Evolutionary conservation across 2,113 vertebrate genomes (phyloP).

Genomic region (Aythya baeri): DNA sequence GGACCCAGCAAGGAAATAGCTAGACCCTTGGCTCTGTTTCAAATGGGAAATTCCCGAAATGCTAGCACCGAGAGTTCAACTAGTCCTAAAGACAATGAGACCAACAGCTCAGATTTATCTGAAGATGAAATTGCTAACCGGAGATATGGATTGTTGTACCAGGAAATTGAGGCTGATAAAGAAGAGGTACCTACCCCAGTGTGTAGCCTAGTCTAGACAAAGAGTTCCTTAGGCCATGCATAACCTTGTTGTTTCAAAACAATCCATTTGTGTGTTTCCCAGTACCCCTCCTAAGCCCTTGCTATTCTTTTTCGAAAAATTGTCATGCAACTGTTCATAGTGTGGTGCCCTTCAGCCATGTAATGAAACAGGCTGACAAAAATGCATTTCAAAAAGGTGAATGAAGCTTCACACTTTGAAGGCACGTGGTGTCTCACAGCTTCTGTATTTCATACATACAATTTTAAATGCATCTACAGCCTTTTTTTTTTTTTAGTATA

Average conservation of each 20-base stretch:
- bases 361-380: constrained; percentile 65
- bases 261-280: constrained; percentile 54
- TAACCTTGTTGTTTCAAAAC: constrained; percentile 71
- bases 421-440: background rate
- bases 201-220: constrained; percentile 84
- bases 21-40: constrained; percentile 63
- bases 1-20: constrained; percentile 50
- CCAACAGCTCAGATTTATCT: constrained; percentile 92
- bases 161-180: constrained; percentile 91
- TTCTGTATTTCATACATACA: background rate
- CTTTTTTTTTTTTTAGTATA: background rate
- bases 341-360: constrained; percentile 48
- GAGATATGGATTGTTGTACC: constrained; percentile 94
- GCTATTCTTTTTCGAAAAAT: constrained; percentile 34
- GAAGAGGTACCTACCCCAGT: constrained; percentile 89
- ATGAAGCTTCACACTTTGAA: constrained; percentile 5
- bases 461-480: background rate
- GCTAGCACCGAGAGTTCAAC: constrained; percentile 73
- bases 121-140: constrained; percentile 97
- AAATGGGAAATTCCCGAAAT: constrained; percentile 72
- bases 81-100: constrained; percentile 87
- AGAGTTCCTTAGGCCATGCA: constrained; percentile 75
- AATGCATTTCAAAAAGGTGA: background rate
- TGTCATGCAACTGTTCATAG: constrained; percentile 40
- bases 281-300: constrained; percentile 16